Percentiles rank a stretch among this genome's conserved stretches.
These are phyloP conservation scores for Lindbergichthys nudifrons DNA, from an alignment of 2,797 vertebrate species.

Conservation along the genomic window DNA sequence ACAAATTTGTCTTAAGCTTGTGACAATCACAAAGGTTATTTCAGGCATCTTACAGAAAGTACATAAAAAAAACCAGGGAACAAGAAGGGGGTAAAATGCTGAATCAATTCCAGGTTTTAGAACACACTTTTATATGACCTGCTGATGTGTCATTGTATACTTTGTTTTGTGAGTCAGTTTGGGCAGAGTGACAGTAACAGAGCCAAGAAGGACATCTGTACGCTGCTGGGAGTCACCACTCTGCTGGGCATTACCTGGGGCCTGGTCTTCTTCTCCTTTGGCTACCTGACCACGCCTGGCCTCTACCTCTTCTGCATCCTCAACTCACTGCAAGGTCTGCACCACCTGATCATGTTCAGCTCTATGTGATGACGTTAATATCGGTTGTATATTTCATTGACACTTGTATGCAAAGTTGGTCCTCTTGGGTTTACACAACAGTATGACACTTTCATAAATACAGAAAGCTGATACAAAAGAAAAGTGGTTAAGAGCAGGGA, in stretches of 20 bases:
- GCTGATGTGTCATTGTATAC: not conserved
- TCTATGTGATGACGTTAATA: not conserved
- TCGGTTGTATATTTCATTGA: not conserved
- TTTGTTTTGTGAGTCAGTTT: not conserved
- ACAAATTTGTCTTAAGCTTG: no score
- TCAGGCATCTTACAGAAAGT: no score
- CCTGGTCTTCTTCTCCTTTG: constrained; percentile 79
- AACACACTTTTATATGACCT: not conserved
- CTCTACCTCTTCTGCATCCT: constrained; percentile 84
- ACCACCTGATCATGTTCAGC: not conserved
- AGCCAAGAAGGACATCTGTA: constrained; percentile 66
- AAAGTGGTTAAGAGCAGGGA: not conserved
- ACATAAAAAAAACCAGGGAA: no score
- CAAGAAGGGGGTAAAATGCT: no score
- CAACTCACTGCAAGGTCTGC: constrained; percentile 84
- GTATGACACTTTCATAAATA: no score
- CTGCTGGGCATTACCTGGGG: constrained; percentile 85
- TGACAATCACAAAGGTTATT: no score
- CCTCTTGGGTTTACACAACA: not conserved
- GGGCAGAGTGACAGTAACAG: constrained; percentile 34
- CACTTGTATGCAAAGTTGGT: not conserved
- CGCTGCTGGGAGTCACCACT: constrained; percentile 72
- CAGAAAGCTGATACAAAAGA: not conserved
- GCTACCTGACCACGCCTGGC: constrained; percentile 49
- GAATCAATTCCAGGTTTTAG: no score